These are phyloP conservation scores for Mesocricetus auratus DNA, from an alignment of 2,113 vertebrate species.

Conservation along the genomic window DNA sequence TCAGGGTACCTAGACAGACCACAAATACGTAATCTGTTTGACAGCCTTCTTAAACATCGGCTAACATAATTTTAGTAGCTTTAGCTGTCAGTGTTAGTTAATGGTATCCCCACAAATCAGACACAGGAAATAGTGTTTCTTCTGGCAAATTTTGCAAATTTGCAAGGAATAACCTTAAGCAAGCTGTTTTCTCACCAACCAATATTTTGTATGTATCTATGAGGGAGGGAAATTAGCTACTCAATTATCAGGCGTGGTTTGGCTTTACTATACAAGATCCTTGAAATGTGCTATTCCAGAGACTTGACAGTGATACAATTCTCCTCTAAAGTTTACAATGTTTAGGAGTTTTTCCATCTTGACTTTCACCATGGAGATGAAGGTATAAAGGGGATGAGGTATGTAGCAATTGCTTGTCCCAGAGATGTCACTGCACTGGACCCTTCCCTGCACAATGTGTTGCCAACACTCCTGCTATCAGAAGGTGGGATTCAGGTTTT, in stretches of 20 bases:
- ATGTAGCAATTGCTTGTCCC: neutral
- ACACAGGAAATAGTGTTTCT: neutral
- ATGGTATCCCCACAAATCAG: neutral
- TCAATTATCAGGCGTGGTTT: neutral
- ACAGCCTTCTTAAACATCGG: conserved; percentile 11
- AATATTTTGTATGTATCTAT: neutral
- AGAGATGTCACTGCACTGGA: neutral
- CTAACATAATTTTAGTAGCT: neutral
- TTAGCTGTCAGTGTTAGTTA: neutral
- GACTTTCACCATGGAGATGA: neutral
- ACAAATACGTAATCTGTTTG: conserved; percentile 2
- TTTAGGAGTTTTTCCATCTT: neutral
- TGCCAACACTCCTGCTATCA: neutral
- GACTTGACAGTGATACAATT: neutral
- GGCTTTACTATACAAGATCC: neutral
- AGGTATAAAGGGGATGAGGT: neutral
- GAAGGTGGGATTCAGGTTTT: neutral
- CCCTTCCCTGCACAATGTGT: neutral
- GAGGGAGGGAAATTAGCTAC: neutral
- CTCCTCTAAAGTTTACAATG: neutral
- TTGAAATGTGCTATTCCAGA: neutral
- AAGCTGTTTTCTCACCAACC: neutral
- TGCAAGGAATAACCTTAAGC: conserved; percentile 6
- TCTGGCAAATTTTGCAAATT: neutral
- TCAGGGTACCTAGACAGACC: neutral